phyloP scores from a whole-genome alignment of 53 echinoderm and acorn worm species.

The Arbacia lixula region DNA sequence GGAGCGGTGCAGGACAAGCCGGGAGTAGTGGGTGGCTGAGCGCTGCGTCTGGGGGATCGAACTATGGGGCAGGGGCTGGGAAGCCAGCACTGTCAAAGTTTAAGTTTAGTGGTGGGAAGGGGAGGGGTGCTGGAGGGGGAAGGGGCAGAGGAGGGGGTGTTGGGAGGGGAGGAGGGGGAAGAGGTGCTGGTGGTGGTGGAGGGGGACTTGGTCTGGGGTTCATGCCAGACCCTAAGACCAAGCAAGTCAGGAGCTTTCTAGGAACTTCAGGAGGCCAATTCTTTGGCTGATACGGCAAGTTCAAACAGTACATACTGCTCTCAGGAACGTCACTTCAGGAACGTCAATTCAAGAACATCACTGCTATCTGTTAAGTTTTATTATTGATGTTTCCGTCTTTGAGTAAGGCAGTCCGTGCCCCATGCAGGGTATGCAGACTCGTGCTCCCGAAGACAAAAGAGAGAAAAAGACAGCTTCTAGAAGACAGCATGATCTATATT shows the following conservation, averaged over 20 bases:
- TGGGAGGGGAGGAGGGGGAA: background rate
- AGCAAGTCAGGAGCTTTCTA: slow-evolving; percentile 67
- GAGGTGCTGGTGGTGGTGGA: slow-evolving; percentile 33
- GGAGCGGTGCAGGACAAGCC: background rate
- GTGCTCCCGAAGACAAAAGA: too few relatives aligned
- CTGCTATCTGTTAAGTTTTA: too few relatives aligned
- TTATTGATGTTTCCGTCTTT: too few relatives aligned
- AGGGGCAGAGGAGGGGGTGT: slow-evolving; percentile 1
- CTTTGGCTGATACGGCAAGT: too few relatives aligned
- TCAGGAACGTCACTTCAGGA: too few relatives aligned
- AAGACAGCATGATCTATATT: too few relatives aligned
- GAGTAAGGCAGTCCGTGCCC: too few relatives aligned
- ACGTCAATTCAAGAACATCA: too few relatives aligned
- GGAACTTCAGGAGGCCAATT: too few relatives aligned
- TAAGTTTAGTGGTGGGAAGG: slow-evolving; percentile 48
- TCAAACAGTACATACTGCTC: too few relatives aligned
- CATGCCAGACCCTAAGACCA: slow-evolving; percentile 84
- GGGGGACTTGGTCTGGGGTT: slow-evolving; percentile 60
- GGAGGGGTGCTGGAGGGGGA: slow-evolving; percentile 29
- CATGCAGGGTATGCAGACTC: too few relatives aligned
- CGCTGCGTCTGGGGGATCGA: slow-evolving; percentile 4
- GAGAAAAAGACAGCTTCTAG: too few relatives aligned
- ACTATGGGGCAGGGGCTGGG: slow-evolving; percentile 10
- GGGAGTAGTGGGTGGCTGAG: slow-evolving; percentile 8
- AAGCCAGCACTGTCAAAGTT: slow-evolving; percentile 64